phyloP scores from a whole-genome alignment of 37 sponge, comb jelly and placozoan genomes.

The Haliclona indistincta region DNA sequence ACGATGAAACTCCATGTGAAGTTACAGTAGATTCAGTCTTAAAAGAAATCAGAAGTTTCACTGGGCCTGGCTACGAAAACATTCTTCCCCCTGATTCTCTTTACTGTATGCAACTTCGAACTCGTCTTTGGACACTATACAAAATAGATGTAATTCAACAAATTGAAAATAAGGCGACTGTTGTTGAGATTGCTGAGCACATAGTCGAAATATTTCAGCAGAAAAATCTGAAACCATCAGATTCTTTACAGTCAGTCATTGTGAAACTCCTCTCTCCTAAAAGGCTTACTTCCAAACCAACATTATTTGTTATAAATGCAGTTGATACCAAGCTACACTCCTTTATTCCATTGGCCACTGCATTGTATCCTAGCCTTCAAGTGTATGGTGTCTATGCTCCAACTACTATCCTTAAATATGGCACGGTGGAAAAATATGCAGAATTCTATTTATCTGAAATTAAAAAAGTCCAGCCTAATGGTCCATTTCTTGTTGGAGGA shows the following conservation, averaged over 20 bases:
- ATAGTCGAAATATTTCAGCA: background rate
- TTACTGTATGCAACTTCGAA: background rate
- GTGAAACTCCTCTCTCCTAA: background rate
- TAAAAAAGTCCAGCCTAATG: background rate
- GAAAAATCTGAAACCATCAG: too few relatives aligned
- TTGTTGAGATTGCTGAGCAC: background rate
- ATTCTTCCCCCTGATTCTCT: background rate
- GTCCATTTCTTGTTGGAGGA: background rate
- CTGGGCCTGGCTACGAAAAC: background rate
- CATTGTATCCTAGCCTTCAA: background rate
- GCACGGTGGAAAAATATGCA: background rate
- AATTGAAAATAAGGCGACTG: background rate
- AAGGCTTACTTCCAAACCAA: background rate
- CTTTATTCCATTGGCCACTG: background rate
- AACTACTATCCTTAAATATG: background rate
- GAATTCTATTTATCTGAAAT: background rate
- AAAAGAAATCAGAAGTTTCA: background rate
- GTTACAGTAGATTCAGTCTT: background rate
- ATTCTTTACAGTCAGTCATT: too few relatives aligned
- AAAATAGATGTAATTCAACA: background rate
- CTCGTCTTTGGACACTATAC: background rate
- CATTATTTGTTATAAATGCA: constrained; percentile 3
- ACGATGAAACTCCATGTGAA: too few relatives aligned
- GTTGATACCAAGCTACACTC: background rate
- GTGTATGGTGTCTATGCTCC: constrained; percentile 1